Conservation (phyloP, 2,113 vertebrate species). For the Ovibos moschatus region DNA sequence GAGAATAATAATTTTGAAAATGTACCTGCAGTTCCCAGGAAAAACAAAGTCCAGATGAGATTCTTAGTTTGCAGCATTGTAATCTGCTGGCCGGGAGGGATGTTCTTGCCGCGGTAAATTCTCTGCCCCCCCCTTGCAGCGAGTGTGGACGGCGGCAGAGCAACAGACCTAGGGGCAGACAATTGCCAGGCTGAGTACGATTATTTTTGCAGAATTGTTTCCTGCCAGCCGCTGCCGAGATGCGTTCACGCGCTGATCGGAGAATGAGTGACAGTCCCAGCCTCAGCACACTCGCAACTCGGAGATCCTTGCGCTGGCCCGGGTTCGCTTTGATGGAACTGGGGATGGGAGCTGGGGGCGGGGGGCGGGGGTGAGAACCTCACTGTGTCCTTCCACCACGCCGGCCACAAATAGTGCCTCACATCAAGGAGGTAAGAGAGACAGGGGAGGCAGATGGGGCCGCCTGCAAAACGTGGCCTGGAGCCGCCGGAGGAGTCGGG, state of each 20-base stretch:
- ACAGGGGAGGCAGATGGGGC: slow-evolving; percentile 67
- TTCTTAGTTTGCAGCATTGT: slow-evolving; percentile 90
- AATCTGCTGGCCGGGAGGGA: slow-evolving; percentile 78
- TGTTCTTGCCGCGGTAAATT: slow-evolving; percentile 70
- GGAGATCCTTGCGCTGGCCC: slow-evolving; percentile 86
- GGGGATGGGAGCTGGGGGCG: slow-evolving; percentile 63
- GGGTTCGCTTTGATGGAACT: slow-evolving; percentile 68
- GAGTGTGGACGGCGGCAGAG: slow-evolving; percentile 62
- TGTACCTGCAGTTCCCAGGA: slow-evolving; percentile 91
- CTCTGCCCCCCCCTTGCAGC: slow-evolving; percentile 27
- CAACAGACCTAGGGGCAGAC: slow-evolving; percentile 57
- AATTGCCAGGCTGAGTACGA: slow-evolving; percentile 69
- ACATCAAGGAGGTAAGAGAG: slow-evolving; percentile 69
- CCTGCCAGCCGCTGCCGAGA: slow-evolving; percentile 78
- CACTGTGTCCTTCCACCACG: slow-evolving; percentile 83
- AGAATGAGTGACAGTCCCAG: slow-evolving; percentile 91
- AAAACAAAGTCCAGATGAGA: slow-evolving; percentile 88
- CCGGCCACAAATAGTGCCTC: slow-evolving; percentile 81
- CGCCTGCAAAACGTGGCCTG: slow-evolving; percentile 77
- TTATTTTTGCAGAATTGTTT: slow-evolving; percentile 72
- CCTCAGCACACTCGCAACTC: slow-evolving; percentile 86
- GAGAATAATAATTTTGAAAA: not conserved
- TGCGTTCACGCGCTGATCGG: slow-evolving; percentile 86
- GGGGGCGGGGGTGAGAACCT: slow-evolving; percentile 65
- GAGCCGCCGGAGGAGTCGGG: slow-evolving; percentile 21